Conservation (phyloP, 1,140 invertebrate genomes). For the Atta texana region DNA sequence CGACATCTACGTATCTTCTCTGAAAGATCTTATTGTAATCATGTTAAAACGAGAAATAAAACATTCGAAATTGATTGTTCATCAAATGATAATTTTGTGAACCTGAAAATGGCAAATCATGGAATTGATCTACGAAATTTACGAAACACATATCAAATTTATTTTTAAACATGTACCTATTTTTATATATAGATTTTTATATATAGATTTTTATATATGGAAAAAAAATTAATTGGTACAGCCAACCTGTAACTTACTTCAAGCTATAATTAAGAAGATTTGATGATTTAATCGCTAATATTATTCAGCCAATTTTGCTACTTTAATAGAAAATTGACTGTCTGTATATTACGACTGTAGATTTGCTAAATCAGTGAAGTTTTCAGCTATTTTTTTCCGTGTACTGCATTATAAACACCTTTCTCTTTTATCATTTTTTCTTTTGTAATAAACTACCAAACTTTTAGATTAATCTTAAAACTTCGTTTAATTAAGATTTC, state of each 20-base stretch:
- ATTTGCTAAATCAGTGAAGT: no score
- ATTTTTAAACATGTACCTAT: background rate
- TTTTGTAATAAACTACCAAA: background rate
- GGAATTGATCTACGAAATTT: background rate
- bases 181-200: background rate
- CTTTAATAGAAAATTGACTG: no score
- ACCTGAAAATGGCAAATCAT: background rate
- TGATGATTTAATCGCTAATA: no score
- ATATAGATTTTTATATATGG: background rate
- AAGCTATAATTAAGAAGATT: no score
- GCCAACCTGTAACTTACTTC: no score
- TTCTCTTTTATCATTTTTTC: background rate
- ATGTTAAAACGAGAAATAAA: constrained; percentile 6
- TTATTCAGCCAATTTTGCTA: no score
- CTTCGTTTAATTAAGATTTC: background rate
- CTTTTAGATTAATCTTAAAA: constrained; percentile 8
- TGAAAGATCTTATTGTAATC: constrained; percentile 17
- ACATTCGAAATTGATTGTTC: background rate
- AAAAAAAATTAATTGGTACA: no score
- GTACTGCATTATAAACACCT: background rate
- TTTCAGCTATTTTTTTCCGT: no score
- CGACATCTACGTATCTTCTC: constrained; percentile 13
- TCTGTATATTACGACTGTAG: no score
- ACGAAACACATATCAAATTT: background rate
- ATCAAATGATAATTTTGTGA: background rate